Base-by-base conservation (phyloP, 1,140 invertebrate genomes). In the Drosophila pseudoananassae region DNA sequence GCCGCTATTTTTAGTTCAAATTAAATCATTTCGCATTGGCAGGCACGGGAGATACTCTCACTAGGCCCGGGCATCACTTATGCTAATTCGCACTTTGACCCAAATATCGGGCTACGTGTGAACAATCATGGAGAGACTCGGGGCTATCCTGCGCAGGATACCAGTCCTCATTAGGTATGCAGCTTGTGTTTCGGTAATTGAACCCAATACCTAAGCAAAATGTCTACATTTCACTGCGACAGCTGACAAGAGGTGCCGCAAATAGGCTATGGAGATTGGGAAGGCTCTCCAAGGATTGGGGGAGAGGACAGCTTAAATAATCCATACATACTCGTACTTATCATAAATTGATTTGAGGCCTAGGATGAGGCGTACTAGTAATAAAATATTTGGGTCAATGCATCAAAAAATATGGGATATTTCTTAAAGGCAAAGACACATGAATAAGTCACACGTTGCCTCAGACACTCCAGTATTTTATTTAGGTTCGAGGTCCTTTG, bases 1-100 rank as follows among this genome's bases (percentile, higher is more conserved):
- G 45, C 27, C 17, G 40, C 77, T 85, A 77, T 85, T 69, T 85
- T 80, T 85, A 77, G 81, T 46, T 46, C 46, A 40, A 71, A 76
- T 72, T 57, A 76, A 84, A 80, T 85, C 77, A 53, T 55, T 33
- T 65, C 60, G 47, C 49, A 78, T 63, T 85, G 73, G 31, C 56
- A 25, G 64, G 63, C 71, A 73, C 57, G 33, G 43, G 10, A 47
- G 29, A 59, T 29, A 12, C 33, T 3, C 33, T 36, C 33, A 10
- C 33, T 27, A 2, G 20, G 20, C 20, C 31, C 6, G 63, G 60
- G 47, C 54, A 57, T 40, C 70, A 75, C 72, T 68, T 68, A 87
- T 81, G 78, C 82, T 87, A 81, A 85, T 85, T 87, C 51, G 17
- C 53, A 78, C 54, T 85, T 46, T 85, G 82, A 85, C 82, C 82